Percentiles rank a stretch among this genome's conserved stretches.
These are phyloP conservation scores for Alectura lathami DNA, from an alignment of 2,113 vertebrate species.

Conservation along the genomic window DNA sequence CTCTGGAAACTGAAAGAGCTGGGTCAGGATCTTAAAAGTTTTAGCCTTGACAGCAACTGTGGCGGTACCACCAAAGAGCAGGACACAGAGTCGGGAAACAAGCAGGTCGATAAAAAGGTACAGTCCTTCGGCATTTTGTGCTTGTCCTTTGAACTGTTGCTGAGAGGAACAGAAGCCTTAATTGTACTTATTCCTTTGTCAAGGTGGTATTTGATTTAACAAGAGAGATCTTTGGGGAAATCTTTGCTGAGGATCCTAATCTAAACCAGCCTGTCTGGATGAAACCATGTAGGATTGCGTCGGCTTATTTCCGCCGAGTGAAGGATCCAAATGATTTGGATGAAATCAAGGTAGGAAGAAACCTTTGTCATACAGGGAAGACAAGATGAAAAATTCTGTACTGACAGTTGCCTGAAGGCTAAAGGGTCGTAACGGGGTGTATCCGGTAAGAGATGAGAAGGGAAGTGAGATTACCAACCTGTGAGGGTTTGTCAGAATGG, in stretches of 20 bases:
- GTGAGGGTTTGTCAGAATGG: background rate
- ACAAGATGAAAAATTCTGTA: background rate
- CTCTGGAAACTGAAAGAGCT: conserved; percentile 89
- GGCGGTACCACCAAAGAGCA: conserved; percentile 66
- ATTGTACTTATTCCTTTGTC: conserved; percentile 31
- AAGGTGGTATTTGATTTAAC: conserved; percentile 95
- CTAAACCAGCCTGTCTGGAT: conserved; percentile 90
- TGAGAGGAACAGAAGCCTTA: background rate
- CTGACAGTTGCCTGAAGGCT: background rate
- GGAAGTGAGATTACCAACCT: background rate
- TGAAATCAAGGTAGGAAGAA: conserved; percentile 86
- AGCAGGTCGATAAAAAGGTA: conserved; percentile 91
- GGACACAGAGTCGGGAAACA: conserved; percentile 81
- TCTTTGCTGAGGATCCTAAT: conserved; percentile 91
- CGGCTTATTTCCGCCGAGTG: conserved; percentile 85
- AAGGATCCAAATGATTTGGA: conserved; percentile 82
- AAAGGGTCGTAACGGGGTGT: background rate
- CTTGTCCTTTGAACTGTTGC: background rate
- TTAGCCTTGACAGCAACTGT: conserved; percentile 74
- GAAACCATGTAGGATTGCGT: conserved; percentile 83
- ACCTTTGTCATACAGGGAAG: background rate
- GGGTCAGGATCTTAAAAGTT: conserved; percentile 73
- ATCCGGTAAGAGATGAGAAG: background rate
- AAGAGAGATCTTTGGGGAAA: conserved; percentile 92
- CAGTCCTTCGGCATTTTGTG: background rate